phyloP scores from a whole-genome alignment of 2,113 vertebrate genomes.

The Anoplopoma fimbria region DNA sequence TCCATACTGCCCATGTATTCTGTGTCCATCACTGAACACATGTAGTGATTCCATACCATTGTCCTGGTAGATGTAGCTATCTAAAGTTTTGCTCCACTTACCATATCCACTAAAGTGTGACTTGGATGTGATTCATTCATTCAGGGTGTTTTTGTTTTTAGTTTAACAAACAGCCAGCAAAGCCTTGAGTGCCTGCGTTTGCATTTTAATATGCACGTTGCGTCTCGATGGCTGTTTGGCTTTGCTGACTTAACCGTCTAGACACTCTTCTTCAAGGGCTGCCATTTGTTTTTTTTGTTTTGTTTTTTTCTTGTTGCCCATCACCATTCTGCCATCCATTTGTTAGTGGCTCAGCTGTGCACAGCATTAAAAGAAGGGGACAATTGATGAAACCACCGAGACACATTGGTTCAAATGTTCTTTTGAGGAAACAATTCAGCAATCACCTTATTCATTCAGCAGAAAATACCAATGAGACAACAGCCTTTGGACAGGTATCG shows the following conservation, averaged over 20 bases:
- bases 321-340: conserved; percentile 34
- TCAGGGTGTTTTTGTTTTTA: not conserved
- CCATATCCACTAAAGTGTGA: not conserved
- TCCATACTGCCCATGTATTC: not conserved
- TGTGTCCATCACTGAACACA: not conserved
- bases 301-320: not conserved
- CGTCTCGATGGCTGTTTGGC: conserved; percentile 4
- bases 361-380: conserved; percentile 32
- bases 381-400: conserved; percentile 44
- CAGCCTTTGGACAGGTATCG: not conserved
- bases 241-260: conserved; percentile 44
- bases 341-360: conserved; percentile 27
- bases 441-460: conserved; percentile 18
- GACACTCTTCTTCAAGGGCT: conserved; percentile 40
- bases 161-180: not conserved
- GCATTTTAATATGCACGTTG: conserved; percentile 26
- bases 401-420: conserved; percentile 27
- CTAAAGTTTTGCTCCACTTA: not conserved
- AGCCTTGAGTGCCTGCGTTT: too few species aligned
- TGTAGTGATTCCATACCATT: not conserved
- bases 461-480: conserved; percentile 12
- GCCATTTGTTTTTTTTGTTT: conserved; percentile 31
- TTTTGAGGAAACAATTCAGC: conserved; percentile 36
- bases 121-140: conserved; percentile 17
- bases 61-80: not conserved